Evolutionary conservation across 2,113 vertebrate species (phyloP).

Genomic region (Piprites chloris): DNA sequence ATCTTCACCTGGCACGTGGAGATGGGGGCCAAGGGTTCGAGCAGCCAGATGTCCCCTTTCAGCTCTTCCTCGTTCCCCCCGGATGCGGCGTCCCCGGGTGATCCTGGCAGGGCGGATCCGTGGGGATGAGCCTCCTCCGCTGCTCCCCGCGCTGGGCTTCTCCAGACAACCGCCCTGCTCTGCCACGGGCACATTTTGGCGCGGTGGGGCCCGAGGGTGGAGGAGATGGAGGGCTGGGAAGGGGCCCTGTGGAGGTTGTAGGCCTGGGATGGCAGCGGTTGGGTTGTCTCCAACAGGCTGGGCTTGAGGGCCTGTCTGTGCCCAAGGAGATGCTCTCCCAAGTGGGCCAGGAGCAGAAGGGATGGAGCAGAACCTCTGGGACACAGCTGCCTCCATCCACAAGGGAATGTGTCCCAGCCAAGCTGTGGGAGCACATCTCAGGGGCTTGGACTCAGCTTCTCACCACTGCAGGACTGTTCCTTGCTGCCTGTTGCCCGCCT

Average conservation of each 20-base stretch:
- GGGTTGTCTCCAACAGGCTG: not conserved
- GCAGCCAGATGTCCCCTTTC: conserved; percentile 57
- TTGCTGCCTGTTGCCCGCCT: not conserved
- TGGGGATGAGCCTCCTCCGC: not conserved
- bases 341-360: not conserved
- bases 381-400: rapidly evolving
- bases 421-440: not conserved
- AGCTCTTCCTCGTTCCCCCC: conserved; percentile 59
- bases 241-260: not conserved
- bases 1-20: conserved; percentile 51
- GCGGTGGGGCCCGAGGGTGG: not conserved
- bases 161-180: rapidly evolving
- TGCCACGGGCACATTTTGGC: rapidly evolving
- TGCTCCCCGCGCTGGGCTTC: not conserved
- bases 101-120: not conserved
- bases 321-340: not conserved
- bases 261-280: not conserved
- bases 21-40: conserved; percentile 61
- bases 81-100: conserved; percentile 28
- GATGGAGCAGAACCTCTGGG: not conserved
- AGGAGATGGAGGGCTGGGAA: not conserved
- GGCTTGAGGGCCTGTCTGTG: rapidly evolving
- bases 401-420: not conserved
- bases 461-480: not conserved
- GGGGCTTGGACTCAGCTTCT: not conserved